Evolutionary conservation across 2,113 vertebrate species (phyloP).

Genomic region (Ceuthmochares aereus): DNA sequence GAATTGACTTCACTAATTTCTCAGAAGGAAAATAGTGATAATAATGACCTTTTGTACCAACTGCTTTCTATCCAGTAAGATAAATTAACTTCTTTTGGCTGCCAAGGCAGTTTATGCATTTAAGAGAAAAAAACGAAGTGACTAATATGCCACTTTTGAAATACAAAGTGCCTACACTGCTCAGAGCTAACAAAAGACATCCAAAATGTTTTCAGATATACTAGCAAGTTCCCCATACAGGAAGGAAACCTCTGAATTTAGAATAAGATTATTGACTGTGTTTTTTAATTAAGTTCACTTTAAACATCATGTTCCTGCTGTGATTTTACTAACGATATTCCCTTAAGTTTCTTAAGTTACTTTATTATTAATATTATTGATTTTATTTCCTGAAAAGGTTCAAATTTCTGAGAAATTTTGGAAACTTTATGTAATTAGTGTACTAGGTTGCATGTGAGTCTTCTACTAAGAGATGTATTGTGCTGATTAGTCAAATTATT

Average conservation of each 20-base stretch:
- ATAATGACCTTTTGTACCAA: neutral
- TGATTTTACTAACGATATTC: neutral
- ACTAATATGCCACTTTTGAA: neutral
- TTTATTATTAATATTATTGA: neutral
- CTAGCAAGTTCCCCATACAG: neutral
- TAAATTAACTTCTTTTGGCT: neutral
- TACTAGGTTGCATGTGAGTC: neutral
- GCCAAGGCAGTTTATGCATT: neutral
- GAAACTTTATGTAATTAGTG: neutral
- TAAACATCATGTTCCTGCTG: neutral
- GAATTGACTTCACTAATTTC: neutral
- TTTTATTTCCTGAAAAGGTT: neutral
- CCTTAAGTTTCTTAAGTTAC: neutral
- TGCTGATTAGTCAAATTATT: neutral
- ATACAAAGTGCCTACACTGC: neutral
- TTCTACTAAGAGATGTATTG: neutral
- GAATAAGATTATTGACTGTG: neutral
- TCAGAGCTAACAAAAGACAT: neutral
- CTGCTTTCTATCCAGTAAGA: neutral
- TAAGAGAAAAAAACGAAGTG: neutral
- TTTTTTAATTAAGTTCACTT: neutral
- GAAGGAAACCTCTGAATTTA: neutral
- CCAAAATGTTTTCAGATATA: neutral
- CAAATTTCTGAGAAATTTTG: neutral
- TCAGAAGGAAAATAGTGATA: neutral